phyloP scores from a whole-genome alignment of 2,888 invertebrate genomes.

The Eudemis profundana region DNA sequence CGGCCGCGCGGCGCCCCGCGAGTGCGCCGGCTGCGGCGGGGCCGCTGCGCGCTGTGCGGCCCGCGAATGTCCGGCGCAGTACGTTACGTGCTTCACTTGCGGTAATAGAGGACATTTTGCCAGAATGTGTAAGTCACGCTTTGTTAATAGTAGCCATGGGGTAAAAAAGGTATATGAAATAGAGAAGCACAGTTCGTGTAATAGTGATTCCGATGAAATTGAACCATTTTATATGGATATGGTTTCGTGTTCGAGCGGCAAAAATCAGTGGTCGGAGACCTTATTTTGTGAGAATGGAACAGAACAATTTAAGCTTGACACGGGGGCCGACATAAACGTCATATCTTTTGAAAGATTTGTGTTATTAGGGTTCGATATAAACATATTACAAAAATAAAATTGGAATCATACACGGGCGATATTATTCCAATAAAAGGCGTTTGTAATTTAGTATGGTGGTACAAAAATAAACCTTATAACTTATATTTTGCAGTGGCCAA shows the following conservation, averaged over 20 bases:
- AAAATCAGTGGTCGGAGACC: constrained; percentile 19
- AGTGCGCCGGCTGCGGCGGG: neutral
- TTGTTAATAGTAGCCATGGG: neutral
- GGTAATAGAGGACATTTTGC: constrained; percentile 3
- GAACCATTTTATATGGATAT: no score
- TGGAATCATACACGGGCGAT: constrained; percentile 8
- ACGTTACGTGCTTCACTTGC: neutral
- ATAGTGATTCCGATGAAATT: neutral
- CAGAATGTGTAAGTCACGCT: constrained; percentile 6
- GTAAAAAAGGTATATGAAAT: constrained; percentile 2
- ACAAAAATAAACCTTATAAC: constrained; percentile 11
- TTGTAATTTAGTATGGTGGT: constrained; percentile 11
- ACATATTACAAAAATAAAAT: constrained; percentile 5
- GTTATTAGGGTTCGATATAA: neutral
- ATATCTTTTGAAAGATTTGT: constrained; percentile 8
- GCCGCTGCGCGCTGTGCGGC: neutral
- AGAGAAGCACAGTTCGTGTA: neutral
- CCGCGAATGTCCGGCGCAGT: neutral
- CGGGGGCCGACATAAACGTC: constrained; percentile 4
- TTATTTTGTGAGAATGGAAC: constrained; percentile 1
- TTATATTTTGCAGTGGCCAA: constrained; percentile 8
- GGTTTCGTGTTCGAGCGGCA: no score
- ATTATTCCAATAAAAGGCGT: constrained; percentile 15
- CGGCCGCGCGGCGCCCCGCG: neutral
- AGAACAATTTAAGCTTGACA: constrained; percentile 19